Conservation (phyloP, 2,888 invertebrate genomes). For the Drosophila bunnanda region DNA sequence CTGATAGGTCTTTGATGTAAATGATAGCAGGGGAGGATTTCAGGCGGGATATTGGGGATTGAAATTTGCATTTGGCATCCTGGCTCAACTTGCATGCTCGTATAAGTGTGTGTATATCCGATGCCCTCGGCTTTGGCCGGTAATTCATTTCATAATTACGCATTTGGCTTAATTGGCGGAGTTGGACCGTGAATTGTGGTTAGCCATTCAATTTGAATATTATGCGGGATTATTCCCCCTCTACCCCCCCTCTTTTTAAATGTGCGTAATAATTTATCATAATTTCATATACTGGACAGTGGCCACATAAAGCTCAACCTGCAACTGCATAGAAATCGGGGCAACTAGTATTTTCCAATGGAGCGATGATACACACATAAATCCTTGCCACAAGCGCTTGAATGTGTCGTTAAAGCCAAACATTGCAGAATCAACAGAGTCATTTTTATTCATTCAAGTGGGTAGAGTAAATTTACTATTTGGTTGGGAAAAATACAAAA, state of each 20-base stretch:
- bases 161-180: constrained; percentile 35
- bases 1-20: constrained; percentile 71
- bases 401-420: constrained; percentile 32
- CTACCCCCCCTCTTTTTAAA: constrained; percentile 15
- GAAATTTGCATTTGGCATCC: constrained; percentile 22
- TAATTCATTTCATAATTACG: constrained; percentile 36
- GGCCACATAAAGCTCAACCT: constrained; percentile 2
- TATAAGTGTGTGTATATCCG: background rate
- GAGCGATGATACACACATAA: constrained; percentile 25
- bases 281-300: constrained; percentile 25
- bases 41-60: constrained; percentile 22
- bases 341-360: constrained; percentile 27
- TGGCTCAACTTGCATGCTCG: background rate
- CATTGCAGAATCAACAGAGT: constrained; percentile 25
- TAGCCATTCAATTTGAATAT: constrained; percentile 41
- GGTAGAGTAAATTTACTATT: background rate
- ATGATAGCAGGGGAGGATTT: constrained; percentile 55
- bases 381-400: constrained; percentile 10
- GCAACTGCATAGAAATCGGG: constrained; percentile 16
- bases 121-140: constrained; percentile 4
- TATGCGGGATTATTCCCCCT: constrained; percentile 31
- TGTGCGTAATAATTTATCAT: constrained; percentile 30
- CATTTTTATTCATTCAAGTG: constrained; percentile 6
- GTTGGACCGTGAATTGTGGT: constrained; percentile 32
- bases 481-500: no score